Conservation (phyloP, 2,888 invertebrate species). For the Hypercompe scribonia region DNA sequence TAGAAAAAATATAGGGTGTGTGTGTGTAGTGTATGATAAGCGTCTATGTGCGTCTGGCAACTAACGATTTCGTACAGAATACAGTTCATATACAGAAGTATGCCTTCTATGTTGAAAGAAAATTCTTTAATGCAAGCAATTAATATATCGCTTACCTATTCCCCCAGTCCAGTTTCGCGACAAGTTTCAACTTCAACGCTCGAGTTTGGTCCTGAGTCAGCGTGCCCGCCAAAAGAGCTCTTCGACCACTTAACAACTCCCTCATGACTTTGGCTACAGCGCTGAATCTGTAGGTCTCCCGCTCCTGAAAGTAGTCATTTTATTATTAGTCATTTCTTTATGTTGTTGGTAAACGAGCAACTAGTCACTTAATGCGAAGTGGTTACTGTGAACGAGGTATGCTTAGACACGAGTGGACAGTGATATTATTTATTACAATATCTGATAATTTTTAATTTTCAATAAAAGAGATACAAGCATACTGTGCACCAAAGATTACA, state of each 20-base stretch:
- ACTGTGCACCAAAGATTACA: too few relatives aligned
- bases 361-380: neutral
- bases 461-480: too few relatives aligned
- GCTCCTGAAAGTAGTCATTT: slow-evolving; percentile 86
- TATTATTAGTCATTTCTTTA: neutral
- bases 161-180: slow-evolving; percentile 98
- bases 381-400: too few relatives aligned
- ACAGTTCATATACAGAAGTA: neutral
- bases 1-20: too few relatives aligned
- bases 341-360: neutral
- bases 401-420: too few relatives aligned
- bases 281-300: slow-evolving; percentile 94
- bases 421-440: too few relatives aligned
- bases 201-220: slow-evolving; percentile 96
- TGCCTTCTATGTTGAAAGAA: neutral
- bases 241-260: slow-evolving; percentile 94
- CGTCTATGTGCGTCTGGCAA: too few relatives aligned
- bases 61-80: neutral
- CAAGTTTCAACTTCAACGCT: slow-evolving; percentile 94
- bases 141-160: slow-evolving; percentile 91
- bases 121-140: neutral
- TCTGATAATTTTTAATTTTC: too few relatives aligned
- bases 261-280: slow-evolving; percentile 96
- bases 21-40: too few relatives aligned
- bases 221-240: slow-evolving; percentile 94